Percentiles rank a stretch among this genome's conserved stretches.
Conservation (phyloP, 2,888 invertebrate genomes). For the Callimorpha dominula region DNA sequence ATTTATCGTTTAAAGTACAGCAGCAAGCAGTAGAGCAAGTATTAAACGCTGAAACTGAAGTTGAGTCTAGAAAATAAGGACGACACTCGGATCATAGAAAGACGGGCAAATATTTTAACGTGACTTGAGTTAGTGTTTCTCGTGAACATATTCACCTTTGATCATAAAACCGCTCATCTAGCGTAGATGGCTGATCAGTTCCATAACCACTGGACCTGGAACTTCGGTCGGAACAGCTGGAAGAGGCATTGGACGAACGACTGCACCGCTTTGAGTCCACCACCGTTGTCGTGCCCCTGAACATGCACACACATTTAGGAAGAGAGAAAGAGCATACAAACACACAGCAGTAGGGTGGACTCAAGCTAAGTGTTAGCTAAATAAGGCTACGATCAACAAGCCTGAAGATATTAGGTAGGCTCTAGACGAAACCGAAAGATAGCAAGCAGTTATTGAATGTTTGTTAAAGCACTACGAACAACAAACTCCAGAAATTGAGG, state of each 20-base stretch:
- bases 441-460: not conserved
- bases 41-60: not conserved
- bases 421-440: not conserved
- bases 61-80: not conserved
- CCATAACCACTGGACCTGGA: conserved; percentile 83
- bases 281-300: conserved; percentile 53
- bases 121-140: not conserved
- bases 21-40: not conserved
- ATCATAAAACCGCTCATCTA: conserved; percentile 74
- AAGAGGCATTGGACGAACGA: conserved; percentile 80
- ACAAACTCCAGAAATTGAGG: not conserved
- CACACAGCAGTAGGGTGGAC: conserved; percentile 16
- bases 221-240: conserved; percentile 79
- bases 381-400: not conserved
- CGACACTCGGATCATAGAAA: not conserved
- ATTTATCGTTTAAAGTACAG: not conserved
- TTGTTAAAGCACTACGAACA: not conserved
- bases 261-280: conserved; percentile 78
- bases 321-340: not conserved
- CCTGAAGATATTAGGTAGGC: not conserved
- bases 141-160: conserved; percentile 66
- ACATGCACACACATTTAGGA: conserved; percentile 32
- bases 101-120: not conserved
- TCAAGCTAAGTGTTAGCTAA: conserved; percentile 13
- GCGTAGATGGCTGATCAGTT: conserved; percentile 71